Conservation (phyloP, 2,888 invertebrate genomes). For the Coleophora deauratella region DNA sequence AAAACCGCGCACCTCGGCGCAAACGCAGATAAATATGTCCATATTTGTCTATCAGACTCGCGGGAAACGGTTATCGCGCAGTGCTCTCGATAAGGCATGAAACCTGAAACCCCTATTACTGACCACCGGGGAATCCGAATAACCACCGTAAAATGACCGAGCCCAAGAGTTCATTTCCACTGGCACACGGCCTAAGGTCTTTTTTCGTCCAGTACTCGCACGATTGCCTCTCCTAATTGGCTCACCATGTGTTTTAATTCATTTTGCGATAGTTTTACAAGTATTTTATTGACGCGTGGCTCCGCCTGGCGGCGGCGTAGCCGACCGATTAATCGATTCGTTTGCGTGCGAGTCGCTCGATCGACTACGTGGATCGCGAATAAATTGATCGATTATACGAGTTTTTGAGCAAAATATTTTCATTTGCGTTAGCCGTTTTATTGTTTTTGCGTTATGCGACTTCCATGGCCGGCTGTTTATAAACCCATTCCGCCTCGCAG, state of each 20-base stretch:
- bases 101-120: slow-evolving; percentile 63
- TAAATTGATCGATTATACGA: slow-evolving; percentile 47
- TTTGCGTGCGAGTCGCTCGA: slow-evolving; percentile 59
- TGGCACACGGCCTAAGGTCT: slow-evolving; percentile 35
- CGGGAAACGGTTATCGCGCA: slow-evolving; percentile 61
- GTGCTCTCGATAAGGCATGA: slow-evolving; percentile 65
- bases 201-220: slow-evolving; percentile 66
- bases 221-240: slow-evolving; percentile 73
- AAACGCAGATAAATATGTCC: slow-evolving; percentile 68
- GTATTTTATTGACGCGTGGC: slow-evolving; percentile 72
- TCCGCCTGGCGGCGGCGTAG: slow-evolving; percentile 64
- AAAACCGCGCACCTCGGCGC: slow-evolving; percentile 44
- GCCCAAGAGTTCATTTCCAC: slow-evolving; percentile 32
- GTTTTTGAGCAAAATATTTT: slow-evolving; percentile 41
- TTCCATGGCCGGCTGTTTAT: slow-evolving; percentile 14
- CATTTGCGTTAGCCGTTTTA: slow-evolving; percentile 28
- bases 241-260: slow-evolving; percentile 72
- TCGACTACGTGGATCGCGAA: slow-evolving; percentile 37
- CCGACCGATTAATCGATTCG: slow-evolving; percentile 70
- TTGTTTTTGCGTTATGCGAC: slow-evolving; percentile 23
- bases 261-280: slow-evolving; percentile 73
- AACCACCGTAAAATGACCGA: slow-evolving; percentile 28
- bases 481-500: slow-evolving; percentile 12
- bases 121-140: slow-evolving; percentile 25
- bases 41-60: slow-evolving; percentile 70